Evolutionary conservation across 2,888 invertebrate species (phyloP).

Genomic region (Corythucha ciliata): DNA sequence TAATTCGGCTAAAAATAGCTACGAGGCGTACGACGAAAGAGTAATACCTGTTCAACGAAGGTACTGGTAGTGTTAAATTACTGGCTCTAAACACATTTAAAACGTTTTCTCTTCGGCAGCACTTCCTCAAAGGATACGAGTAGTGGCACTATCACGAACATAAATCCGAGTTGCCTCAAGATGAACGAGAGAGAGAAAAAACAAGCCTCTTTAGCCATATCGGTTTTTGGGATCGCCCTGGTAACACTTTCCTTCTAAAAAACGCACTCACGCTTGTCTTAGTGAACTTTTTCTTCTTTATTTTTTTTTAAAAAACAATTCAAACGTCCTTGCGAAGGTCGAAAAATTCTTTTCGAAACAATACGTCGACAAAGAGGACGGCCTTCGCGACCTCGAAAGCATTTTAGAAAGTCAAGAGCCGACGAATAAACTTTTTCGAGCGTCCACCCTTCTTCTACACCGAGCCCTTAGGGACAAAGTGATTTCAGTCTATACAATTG

Average conservation of each 20-base stretch:
- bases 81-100: background rate
- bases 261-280: background rate
- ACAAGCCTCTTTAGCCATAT: slow-evolving; percentile 79
- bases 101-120: slow-evolving; percentile 4
- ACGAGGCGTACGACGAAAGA: slow-evolving; percentile 80
- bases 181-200: slow-evolving; percentile 72
- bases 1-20: slow-evolving; percentile 54
- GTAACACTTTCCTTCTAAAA: slow-evolving; percentile 44
- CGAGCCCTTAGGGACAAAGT: slow-evolving; percentile 77
- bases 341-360: slow-evolving; percentile 86
- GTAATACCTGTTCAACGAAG: slow-evolving; percentile 63
- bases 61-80: background rate
- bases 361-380: slow-evolving; percentile 82
- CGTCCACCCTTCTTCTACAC: slow-evolving; percentile 68
- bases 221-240: slow-evolving; percentile 81
- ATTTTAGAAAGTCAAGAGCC: slow-evolving; percentile 35
- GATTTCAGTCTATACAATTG: slow-evolving; percentile 75
- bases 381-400: slow-evolving; percentile 47
- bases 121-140: slow-evolving; percentile 19
- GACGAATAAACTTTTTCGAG: slow-evolving; percentile 72
- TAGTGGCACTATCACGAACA: slow-evolving; percentile 8
- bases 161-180: slow-evolving; percentile 41
- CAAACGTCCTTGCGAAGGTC: slow-evolving; percentile 48
- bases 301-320: no score
- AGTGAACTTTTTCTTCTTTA: background rate